phyloP scores from a whole-genome alignment of 2,113 vertebrate species.

The Aleadryas rufinucha region DNA sequence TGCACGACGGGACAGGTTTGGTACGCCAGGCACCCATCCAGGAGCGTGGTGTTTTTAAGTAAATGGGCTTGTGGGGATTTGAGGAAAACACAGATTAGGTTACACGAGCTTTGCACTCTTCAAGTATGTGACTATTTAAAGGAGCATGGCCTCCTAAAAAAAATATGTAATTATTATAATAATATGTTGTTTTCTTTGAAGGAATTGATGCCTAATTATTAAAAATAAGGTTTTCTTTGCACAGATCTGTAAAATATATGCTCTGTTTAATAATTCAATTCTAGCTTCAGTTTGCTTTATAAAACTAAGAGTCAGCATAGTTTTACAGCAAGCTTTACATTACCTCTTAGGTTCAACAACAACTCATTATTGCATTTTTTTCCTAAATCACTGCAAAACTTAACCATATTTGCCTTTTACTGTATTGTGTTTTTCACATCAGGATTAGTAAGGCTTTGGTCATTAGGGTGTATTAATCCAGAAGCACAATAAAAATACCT shows the following conservation, averaged over 20 bases:
- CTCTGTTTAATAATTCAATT: not conserved
- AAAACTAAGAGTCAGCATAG: not conserved
- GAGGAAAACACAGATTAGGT: slow-evolving; percentile 74
- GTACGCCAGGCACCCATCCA: slow-evolving; percentile 87
- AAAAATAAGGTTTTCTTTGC: not conserved
- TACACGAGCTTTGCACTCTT: slow-evolving; percentile 58
- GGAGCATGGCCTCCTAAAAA: slow-evolving; percentile 32
- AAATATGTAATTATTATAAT: slow-evolving; percentile 8
- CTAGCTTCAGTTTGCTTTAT: not conserved
- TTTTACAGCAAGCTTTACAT: not conserved
- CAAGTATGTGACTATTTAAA: slow-evolving; percentile 64
- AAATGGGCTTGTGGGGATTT: slow-evolving; percentile 80
- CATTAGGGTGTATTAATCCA: not conserved
- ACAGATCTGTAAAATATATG: not conserved
- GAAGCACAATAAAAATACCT: not conserved
- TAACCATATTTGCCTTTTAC: not conserved
- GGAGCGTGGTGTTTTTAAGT: slow-evolving; percentile 76
- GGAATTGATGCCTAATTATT: not conserved
- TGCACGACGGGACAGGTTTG: slow-evolving; percentile 85
- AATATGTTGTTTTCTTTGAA: not conserved
- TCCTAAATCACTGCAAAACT: not conserved
- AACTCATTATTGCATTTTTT: not conserved
- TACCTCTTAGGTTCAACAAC: not conserved
- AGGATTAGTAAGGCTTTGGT: not conserved
- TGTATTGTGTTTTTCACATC: not conserved